Evolutionary conservation across 2,888 invertebrate species (phyloP), one percentile per base, ranked within the genome.

Genomic region (Ormia ochracea): DNA sequence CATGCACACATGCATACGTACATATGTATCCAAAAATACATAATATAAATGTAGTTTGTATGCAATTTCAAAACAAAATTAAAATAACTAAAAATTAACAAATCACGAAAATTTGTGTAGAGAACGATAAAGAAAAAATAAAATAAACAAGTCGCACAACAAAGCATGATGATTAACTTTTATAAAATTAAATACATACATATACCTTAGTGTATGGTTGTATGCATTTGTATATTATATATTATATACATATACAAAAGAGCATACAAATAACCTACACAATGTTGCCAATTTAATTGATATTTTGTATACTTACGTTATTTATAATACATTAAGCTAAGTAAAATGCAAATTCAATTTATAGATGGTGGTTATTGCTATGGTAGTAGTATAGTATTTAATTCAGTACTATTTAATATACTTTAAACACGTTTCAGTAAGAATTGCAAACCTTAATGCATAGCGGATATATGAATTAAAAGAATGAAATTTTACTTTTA

Each of bases 91-190:
- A 4, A 38, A 69, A 63, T 69, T 48, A 76, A 69, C 63, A 76
- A 38, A 38, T n/a, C n/a, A 38, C 36, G 36, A 38, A 38, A 38
- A 38, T n/a, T 2, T 38, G 12, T n/a, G 9, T n/a, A 76, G 56
- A 69, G 69, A 63, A 56, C 28, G 58, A 69, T 56, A 58, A 63
- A 50, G 50, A 63, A 69, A 77, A 75, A 52, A 50, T 65, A 66
- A 43, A 58, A n/a, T n/a, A 76, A 69, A 69, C 33, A 76, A 56
- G 48, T 76, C 69, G 69, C 65, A 69, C 38, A 69, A 76, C 28
- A 73, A 75, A 70, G 65, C 70, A 77, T 65, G 70, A 77, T 77
- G 76, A 76, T 77, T 70, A 70, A 69, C 61, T 69, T 59, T 61
- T 28, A 28, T 28, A 4, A 6, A 28, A 33, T 33, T 33, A 33